Percentiles rank a stretch among this genome's conserved stretches.
Conservation (phyloP, 2,113 vertebrate genomes). For the Colius striatus region DNA sequence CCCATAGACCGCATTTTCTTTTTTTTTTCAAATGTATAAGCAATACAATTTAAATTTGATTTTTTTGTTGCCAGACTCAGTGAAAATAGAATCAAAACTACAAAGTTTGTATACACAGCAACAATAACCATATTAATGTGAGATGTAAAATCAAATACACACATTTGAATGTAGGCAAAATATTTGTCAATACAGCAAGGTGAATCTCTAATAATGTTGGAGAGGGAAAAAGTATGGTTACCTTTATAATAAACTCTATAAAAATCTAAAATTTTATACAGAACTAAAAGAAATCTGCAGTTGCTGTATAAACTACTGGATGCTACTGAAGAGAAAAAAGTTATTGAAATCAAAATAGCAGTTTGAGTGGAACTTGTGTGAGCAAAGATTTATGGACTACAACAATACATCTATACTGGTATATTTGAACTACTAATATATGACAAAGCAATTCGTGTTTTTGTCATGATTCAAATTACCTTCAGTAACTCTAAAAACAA, state of each 20-base stretch:
- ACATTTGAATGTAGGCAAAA: background rate
- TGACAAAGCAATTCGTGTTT: background rate
- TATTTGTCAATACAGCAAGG: background rate
- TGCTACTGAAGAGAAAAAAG: background rate
- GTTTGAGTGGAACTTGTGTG: background rate
- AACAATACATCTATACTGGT: background rate
- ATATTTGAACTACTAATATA: background rate
- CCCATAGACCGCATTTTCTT: background rate
- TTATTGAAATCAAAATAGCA: background rate
- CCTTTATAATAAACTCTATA: background rate
- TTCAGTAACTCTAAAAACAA: background rate
- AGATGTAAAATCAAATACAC: background rate
- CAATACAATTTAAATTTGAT: constrained; percentile 16
- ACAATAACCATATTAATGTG: background rate
- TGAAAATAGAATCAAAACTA: constrained; percentile 21
- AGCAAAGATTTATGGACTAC: background rate
- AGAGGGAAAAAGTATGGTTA: background rate
- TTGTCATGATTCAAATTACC: background rate
- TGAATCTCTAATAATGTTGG: background rate
- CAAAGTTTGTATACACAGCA: background rate
- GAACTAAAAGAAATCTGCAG: background rate
- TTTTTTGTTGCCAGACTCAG: background rate
- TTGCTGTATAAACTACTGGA: background rate
- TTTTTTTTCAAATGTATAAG: background rate
- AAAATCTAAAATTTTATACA: background rate